A percentile compares a stretch with the other conserved stretches of the same genome.
phyloP scores from a whole-genome alignment of 2,888 invertebrate species.

The Pollenia angustigena region DNA sequence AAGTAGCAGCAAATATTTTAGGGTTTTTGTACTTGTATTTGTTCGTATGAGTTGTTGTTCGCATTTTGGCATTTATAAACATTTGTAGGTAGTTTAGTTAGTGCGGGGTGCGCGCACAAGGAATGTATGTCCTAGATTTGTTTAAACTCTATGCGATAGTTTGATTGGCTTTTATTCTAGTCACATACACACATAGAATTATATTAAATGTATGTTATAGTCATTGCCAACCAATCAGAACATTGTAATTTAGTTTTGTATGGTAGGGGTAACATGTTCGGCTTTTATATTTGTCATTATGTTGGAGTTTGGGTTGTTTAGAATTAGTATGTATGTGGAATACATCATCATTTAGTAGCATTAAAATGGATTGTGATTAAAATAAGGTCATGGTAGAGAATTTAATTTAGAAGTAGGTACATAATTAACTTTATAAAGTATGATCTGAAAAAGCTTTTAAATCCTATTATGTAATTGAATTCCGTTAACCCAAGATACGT shows the following conservation, averaged over 20 bases:
- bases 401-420: no score
- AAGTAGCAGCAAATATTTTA: slow-evolving; percentile 71
- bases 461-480: no score
- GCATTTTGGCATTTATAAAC: slow-evolving; percentile 72
- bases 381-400: no score
- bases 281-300: slow-evolving; percentile 21
- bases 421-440: no score
- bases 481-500: no score
- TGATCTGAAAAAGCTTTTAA: no score
- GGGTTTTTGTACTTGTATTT: slow-evolving; percentile 52
- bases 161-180: slow-evolving; percentile 82
- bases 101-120: slow-evolving; percentile 77
- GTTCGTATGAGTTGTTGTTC: slow-evolving; percentile 49
- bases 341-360: background rate
- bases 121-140: slow-evolving; percentile 83
- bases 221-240: slow-evolving; percentile 79
- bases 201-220: slow-evolving; percentile 67
- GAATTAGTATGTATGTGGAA: slow-evolving; percentile 19
- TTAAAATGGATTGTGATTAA: background rate
- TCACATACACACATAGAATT: slow-evolving; percentile 70
- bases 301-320: slow-evolving; percentile 35
- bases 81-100: slow-evolving; percentile 77
- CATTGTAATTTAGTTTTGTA: slow-evolving; percentile 76
- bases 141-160: slow-evolving; percentile 84
- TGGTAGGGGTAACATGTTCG: slow-evolving; percentile 42